Conservation (phyloP, 2,888 invertebrate species). For the Neocrepidodera transversa region DNA sequence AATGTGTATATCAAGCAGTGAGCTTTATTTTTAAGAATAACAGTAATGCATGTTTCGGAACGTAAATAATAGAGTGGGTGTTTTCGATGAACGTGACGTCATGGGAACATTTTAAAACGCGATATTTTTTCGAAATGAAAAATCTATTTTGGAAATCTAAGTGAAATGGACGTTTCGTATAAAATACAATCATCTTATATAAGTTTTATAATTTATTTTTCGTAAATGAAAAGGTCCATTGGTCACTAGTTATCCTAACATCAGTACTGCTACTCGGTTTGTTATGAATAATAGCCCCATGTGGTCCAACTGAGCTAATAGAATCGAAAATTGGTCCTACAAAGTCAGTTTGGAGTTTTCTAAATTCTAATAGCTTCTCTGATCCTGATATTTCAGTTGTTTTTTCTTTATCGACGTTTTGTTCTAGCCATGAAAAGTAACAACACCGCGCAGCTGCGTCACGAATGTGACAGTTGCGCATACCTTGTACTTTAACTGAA, state of each 20-base stretch:
- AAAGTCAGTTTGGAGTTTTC: conserved; percentile 65
- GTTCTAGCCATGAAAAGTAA: conserved; percentile 86
- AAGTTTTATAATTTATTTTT: no score
- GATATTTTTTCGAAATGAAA: no score
- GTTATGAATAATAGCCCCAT: conserved; percentile 96
- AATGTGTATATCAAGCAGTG: no score
- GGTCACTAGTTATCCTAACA: conserved; percentile 70
- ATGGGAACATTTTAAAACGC: no score
- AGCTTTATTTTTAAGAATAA: no score
- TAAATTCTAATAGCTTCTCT: conserved; percentile 71
- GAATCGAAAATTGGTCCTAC: conserved; percentile 92
- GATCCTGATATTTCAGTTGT: conserved; percentile 80
- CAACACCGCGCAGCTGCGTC: conserved; percentile 86
- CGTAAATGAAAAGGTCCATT: conserved; percentile 87
- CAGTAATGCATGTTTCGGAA: no score
- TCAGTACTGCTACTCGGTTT: conserved; percentile 75
- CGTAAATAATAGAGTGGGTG: no score
- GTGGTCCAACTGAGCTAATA: conserved; percentile 90
- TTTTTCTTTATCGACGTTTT: conserved; percentile 66
- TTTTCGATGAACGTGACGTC: no score
- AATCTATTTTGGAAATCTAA: no score
- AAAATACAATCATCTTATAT: no score
- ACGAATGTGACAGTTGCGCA: conserved; percentile 80
- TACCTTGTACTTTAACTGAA: conserved; percentile 75
- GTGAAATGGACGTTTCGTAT: no score